Evolutionary conservation across 2,888 invertebrate species (phyloP).

Genomic region (Hirtodrosophila cameraria): DNA sequence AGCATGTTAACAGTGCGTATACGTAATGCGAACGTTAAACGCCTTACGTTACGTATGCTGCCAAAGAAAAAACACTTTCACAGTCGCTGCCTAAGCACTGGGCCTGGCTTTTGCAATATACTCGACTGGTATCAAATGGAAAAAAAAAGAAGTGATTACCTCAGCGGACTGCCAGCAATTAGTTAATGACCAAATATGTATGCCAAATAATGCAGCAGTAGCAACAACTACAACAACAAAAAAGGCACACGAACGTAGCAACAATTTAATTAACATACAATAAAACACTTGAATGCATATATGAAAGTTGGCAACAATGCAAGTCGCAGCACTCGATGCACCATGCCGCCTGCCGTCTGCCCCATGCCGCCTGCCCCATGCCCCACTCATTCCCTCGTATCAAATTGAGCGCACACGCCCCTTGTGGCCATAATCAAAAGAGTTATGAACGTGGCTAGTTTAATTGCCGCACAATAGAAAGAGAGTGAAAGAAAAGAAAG

Average conservation of each 20-base stretch:
- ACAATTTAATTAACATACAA: slow-evolving; percentile 75
- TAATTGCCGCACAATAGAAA: slow-evolving; percentile 31
- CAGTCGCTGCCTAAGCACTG: slow-evolving; percentile 29
- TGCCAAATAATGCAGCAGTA: slow-evolving; percentile 59
- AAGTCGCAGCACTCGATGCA: slow-evolving; percentile 24
- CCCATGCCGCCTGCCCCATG: slow-evolving; percentile 25
- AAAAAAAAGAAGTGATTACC: slow-evolving; percentile 56
- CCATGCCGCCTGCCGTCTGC: slow-evolving; percentile 30
- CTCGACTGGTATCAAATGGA: slow-evolving; percentile 9
- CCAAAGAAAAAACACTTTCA: slow-evolving; percentile 57
- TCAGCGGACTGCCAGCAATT: slow-evolving; percentile 65
- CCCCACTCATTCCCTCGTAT: slow-evolving; percentile 27
- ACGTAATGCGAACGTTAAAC: slow-evolving; percentile 42
- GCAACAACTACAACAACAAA: slow-evolving; percentile 14
- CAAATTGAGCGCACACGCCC: slow-evolving; percentile 23
- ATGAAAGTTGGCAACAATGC: slow-evolving; percentile 72
- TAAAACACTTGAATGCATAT: slow-evolving; percentile 74
- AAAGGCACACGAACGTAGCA: slow-evolving; percentile 52
- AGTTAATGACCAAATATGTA: slow-evolving; percentile 79
- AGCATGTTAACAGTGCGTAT: slow-evolving; percentile 65
- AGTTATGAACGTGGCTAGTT: slow-evolving; percentile 45
- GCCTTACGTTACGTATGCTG: slow-evolving; percentile 40
- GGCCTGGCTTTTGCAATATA: slow-evolving; percentile 57
- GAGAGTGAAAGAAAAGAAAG: neutral
- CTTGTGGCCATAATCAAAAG: slow-evolving; percentile 35